Conservation (phyloP, 2,888 invertebrate species). For the Cephus sareptanus region DNA sequence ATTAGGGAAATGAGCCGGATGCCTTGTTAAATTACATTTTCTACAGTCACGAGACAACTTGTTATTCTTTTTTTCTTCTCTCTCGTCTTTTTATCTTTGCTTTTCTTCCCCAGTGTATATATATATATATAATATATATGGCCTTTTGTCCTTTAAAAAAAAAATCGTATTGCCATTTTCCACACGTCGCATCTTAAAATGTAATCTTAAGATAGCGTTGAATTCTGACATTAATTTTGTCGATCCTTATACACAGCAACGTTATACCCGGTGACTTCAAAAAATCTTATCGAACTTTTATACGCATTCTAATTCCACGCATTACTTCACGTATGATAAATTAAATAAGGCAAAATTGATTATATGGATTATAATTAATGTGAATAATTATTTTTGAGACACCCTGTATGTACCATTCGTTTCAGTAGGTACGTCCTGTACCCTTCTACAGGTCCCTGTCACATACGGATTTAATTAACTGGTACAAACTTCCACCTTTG, state of each 20-base stretch:
- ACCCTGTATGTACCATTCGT: background rate
- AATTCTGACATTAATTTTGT: background rate
- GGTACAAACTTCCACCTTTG: background rate
- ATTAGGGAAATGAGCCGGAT: conserved; percentile 40
- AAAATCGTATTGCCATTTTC: background rate
- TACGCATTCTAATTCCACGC: too few relatives aligned
- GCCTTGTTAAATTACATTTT: conserved; percentile 37
- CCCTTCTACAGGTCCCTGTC: background rate
- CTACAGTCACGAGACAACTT: conserved; percentile 2
- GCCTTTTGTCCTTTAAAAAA: background rate
- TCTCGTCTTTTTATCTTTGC: background rate
- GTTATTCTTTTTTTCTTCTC: conserved; percentile 17
- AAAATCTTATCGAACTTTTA: background rate
- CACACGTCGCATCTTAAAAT: background rate
- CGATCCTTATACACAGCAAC: background rate
- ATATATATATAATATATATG: too few relatives aligned
- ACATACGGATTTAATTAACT: background rate
- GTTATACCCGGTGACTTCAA: background rate
- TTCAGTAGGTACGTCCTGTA: background rate
- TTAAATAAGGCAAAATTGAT: background rate
- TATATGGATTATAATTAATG: too few relatives aligned
- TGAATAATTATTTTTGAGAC: background rate
- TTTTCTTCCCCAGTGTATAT: too few relatives aligned
- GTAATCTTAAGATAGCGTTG: background rate
- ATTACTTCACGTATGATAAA: background rate